Evolutionary conservation across 2,797 vertebrate species (phyloP).

Genomic region (Oryzias sinensis): DNA sequence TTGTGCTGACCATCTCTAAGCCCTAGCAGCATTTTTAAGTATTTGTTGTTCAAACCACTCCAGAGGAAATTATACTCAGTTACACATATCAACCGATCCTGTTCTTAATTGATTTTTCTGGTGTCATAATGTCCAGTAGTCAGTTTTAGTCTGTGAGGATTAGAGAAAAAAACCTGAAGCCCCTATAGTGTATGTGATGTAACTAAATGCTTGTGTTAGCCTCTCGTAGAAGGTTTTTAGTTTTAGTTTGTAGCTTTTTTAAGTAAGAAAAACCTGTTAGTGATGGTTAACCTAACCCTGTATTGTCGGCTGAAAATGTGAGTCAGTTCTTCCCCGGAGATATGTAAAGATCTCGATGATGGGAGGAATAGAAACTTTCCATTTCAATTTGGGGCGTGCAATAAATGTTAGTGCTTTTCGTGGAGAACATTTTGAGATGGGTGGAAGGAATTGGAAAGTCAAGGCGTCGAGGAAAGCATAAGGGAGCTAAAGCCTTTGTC

Average conservation of each 20-base stretch:
- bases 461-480: too few relatives aligned
- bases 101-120: slow-evolving; percentile 22
- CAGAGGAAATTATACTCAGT: slow-evolving; percentile 62
- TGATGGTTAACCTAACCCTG: slow-evolving; percentile 17
- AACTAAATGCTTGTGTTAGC: too few relatives aligned
- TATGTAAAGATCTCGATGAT: slow-evolving; percentile 41
- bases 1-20: slow-evolving; percentile 25
- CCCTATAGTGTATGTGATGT: too few relatives aligned
- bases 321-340: slow-evolving; percentile 32
- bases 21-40: slow-evolving; percentile 48
- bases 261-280: not conserved
- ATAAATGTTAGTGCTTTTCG: slow-evolving; percentile 8
- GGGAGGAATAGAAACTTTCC: slow-evolving; percentile 43
- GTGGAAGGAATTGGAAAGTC: too few relatives aligned
- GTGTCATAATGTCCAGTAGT: not conserved
- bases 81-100: slow-evolving; percentile 36
- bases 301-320: slow-evolving; percentile 15
- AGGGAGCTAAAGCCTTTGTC: too few relatives aligned
- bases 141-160: not conserved
- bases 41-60: slow-evolving; percentile 65
- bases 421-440: too few relatives aligned
- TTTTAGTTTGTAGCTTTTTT: too few relatives aligned
- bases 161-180: too few relatives aligned
- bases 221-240: too few relatives aligned
- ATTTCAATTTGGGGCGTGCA: slow-evolving; percentile 25